Evolutionary conservation across 1,140 invertebrate species (phyloP).

Genomic region (Lasaia peninsularis): DNA sequence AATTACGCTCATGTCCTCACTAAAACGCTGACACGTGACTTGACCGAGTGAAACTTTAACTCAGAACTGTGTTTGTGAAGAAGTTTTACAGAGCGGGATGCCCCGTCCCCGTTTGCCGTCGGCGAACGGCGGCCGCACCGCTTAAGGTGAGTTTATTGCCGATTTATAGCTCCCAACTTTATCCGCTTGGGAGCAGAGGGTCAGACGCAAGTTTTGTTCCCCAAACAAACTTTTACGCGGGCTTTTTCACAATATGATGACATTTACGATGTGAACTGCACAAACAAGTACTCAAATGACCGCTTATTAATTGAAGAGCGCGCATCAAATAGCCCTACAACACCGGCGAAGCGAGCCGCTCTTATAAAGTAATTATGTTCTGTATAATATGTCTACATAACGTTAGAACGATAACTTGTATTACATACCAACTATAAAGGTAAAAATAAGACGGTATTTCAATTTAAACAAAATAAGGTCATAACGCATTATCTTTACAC

Average conservation of each 20-base stretch:
- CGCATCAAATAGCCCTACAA: constrained; percentile 48
- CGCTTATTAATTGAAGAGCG: constrained; percentile 24
- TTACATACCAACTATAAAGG: background rate
- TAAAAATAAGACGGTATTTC: background rate
- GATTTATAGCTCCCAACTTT: constrained; percentile 60
- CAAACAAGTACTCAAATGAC: constrained; percentile 15
- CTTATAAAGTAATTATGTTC: background rate
- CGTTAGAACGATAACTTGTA: background rate
- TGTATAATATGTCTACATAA: background rate
- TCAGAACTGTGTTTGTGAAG: constrained; percentile 68
- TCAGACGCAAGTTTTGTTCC: constrained; percentile 49
- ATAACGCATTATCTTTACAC: background rate
- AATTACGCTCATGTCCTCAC: constrained; percentile 67
- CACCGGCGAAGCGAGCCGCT: background rate
- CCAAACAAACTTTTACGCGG: constrained; percentile 56
- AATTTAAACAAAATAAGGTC: too few species aligned
- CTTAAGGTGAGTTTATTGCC: constrained; percentile 75
- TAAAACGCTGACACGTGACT: constrained; percentile 71
- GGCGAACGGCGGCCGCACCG: constrained; percentile 63
- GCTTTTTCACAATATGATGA: constrained; percentile 16
- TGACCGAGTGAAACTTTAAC: constrained; percentile 63
- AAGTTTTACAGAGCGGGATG: constrained; percentile 61
- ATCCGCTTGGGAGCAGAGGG: constrained; percentile 44
- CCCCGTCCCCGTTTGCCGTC: constrained; percentile 62
- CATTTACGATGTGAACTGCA: background rate